phyloP scores from a whole-genome alignment of 1,140 invertebrate genomes.

The Papilio dardanus region DNA sequence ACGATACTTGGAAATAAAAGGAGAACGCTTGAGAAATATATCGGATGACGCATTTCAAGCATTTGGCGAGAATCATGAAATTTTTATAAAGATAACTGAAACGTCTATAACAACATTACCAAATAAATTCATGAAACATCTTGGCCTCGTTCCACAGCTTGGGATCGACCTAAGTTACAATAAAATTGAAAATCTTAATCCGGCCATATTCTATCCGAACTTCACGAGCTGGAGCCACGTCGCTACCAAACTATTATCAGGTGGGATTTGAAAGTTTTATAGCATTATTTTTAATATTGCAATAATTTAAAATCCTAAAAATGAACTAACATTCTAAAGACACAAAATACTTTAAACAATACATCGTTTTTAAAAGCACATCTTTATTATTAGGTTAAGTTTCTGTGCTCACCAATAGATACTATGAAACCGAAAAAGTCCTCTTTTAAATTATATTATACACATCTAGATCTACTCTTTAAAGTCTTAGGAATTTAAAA shows the following conservation, averaged over 20 bases:
- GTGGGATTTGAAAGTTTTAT: conserved; percentile 76
- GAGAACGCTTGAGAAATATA: conserved; percentile 86
- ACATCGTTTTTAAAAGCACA: no score
- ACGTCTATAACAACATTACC: conserved; percentile 90
- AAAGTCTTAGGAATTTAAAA: no score
- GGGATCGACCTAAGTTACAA: conserved; percentile 92
- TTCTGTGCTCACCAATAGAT: no score
- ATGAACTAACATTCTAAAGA: no score
- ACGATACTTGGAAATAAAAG: conserved; percentile 90
- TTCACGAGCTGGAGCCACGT: conserved; percentile 91
- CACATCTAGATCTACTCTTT: no score
- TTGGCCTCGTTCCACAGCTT: conserved; percentile 90
- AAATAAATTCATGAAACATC: conserved; percentile 88
- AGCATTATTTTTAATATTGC: not conserved
- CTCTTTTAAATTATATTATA: no score
- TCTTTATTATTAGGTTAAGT: no score
- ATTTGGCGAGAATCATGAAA: conserved; percentile 85
- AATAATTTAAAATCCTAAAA: not conserved
- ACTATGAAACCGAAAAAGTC: no score
- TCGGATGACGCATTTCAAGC: conserved; percentile 88
- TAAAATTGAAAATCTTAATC: conserved; percentile 89
- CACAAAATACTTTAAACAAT: not conserved
- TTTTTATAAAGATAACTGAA: conserved; percentile 89
- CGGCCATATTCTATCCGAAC: conserved; percentile 92
- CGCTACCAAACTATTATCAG: conserved; percentile 90